Conservation (phyloP, 2,888 invertebrate genomes). For the Cataglyphis rosenhaueri region DNA sequence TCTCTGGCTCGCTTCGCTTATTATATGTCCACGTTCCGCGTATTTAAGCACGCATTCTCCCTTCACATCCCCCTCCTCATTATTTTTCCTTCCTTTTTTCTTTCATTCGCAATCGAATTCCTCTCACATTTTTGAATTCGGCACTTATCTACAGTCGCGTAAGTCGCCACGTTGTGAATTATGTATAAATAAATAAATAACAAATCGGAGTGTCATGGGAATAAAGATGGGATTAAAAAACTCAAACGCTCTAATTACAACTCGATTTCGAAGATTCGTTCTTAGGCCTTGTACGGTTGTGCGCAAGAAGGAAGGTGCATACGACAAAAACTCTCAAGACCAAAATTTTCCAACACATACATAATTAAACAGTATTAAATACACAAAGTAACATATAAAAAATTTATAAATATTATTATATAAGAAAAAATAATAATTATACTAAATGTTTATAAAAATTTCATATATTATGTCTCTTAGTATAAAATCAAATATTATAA, state of each 20-base stretch:
- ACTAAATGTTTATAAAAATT: neutral
- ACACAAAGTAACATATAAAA: neutral
- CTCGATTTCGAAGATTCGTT: conserved; percentile 60
- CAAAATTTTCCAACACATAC: neutral
- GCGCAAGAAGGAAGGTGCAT: conserved; percentile 47
- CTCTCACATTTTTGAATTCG: conserved; percentile 49
- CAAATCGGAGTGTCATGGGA: conserved; percentile 59
- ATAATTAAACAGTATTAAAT: neutral
- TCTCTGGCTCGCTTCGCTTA: conserved; percentile 6
- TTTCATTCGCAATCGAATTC: conserved; percentile 10
- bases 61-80: conserved; percentile 27
- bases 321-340: conserved; percentile 12
- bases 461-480: neutral
- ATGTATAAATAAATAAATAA: conserved; percentile 74
- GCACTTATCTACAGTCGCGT: conserved; percentile 53
- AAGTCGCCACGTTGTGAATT: conserved; percentile 57
- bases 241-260: conserved; percentile 58
- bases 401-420: neutral
- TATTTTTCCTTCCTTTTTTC: neutral
- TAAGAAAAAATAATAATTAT: neutral
- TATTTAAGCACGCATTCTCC: conserved; percentile 28
- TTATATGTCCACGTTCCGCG: conserved; percentile 43
- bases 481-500: neutral
- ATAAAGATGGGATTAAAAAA: conserved; percentile 37
- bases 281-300: conserved; percentile 59